These are phyloP conservation scores for Periophthalmodon schlosseri DNA, from an alignment of 2,113 vertebrate species.

Conservation along the genomic window DNA sequence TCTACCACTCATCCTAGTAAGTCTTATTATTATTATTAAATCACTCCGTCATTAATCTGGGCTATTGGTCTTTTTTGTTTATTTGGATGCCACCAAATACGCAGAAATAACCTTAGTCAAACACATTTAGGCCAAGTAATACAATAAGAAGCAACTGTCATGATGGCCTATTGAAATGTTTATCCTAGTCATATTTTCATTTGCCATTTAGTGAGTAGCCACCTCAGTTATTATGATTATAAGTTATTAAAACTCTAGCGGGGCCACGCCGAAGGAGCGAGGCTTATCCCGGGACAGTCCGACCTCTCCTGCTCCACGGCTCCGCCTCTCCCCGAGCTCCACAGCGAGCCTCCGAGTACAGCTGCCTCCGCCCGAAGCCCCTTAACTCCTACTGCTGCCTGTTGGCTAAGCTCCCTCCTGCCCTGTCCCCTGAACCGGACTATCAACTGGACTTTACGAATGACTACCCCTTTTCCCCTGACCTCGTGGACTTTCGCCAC, in stretches of 20 bases:
- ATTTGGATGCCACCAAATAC: background rate
- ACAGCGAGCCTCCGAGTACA: slow-evolving; percentile 42
- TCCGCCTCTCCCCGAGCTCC: slow-evolving; percentile 67
- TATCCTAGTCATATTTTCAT: too few relatives aligned
- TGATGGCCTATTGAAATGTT: too few relatives aligned
- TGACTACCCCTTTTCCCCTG: background rate
- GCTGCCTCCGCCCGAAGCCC: slow-evolving; percentile 54
- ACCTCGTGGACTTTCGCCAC: background rate
- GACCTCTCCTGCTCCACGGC: slow-evolving; percentile 63
- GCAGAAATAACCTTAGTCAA: background rate
- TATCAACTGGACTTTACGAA: slow-evolving; percentile 20
- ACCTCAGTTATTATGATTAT: too few relatives aligned
- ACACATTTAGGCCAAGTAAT: too few relatives aligned
- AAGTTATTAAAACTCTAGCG: background rate
- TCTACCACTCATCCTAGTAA: too few relatives aligned
- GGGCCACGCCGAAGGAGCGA: slow-evolving; percentile 15
- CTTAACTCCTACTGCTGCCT: slow-evolving; percentile 31
- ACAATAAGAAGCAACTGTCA: too few relatives aligned
- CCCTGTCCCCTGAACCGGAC: slow-evolving; percentile 32
- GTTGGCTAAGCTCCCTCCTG: slow-evolving; percentile 22
- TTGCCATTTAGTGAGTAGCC: too few relatives aligned
- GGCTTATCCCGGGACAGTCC: slow-evolving; percentile 19
- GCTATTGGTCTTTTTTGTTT: background rate
- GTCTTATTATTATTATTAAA: too few relatives aligned
- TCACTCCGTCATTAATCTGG: too few relatives aligned